These are phyloP conservation scores for Bombus polaris DNA, from an alignment of 1,140 invertebrate genomes.

Conservation along the genomic window DNA sequence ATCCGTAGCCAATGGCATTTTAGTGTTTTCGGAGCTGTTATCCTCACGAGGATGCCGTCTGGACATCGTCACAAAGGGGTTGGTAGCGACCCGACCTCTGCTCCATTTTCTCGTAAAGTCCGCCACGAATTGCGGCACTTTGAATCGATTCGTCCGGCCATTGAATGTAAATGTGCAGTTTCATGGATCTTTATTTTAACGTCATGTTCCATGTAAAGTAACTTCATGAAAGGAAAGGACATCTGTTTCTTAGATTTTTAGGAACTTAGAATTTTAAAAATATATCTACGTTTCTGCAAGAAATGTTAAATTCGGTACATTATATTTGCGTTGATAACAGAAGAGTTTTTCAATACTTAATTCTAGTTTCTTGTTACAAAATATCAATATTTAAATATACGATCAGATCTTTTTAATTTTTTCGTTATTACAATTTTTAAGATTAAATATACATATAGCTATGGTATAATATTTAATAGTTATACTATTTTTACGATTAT, in stretches of 20 bases:
- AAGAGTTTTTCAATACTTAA: neutral
- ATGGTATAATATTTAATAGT: neutral
- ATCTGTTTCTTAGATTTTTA: neutral
- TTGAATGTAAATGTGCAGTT: neutral
- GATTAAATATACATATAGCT: neutral
- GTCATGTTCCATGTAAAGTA: neutral
- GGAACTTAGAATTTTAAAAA: neutral
- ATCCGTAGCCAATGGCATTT: constrained; percentile 30
- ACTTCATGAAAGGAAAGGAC: neutral
- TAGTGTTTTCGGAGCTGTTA: constrained; percentile 27
- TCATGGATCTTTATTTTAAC: neutral
- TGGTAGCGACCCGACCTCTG: neutral
- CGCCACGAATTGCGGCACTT: neutral
- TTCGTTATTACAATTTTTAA: neutral
- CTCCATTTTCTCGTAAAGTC: neutral
- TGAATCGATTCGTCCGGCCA: neutral
- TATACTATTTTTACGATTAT: neutral
- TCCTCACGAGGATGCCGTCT: neutral
- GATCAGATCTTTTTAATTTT: neutral
- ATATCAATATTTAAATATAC: neutral
- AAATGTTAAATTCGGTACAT: neutral
- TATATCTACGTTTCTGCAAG: neutral
- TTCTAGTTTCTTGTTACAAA: neutral
- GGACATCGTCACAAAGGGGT: neutral
- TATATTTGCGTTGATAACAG: neutral